phyloP scores from a whole-genome alignment of 2,113 vertebrate species.

The Gasterosteus aculeatus region DNA sequence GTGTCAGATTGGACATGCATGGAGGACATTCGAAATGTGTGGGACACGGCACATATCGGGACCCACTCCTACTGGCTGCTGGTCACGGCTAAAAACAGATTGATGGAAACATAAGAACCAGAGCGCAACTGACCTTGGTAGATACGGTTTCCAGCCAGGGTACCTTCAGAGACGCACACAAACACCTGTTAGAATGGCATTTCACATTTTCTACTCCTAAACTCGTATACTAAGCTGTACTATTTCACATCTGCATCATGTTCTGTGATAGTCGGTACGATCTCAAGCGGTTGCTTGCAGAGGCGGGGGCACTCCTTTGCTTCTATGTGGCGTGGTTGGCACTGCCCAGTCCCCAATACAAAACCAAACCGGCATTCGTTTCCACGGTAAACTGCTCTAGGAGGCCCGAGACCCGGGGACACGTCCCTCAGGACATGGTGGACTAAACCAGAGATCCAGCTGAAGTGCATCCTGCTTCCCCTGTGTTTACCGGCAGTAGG shows the following conservation, averaged over 20 bases:
- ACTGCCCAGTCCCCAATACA: background rate
- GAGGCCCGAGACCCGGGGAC: background rate
- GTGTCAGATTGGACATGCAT: background rate
- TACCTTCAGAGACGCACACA: constrained; percentile 79
- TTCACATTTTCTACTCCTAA: background rate
- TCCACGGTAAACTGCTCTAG: background rate
- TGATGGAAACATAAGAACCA: constrained; percentile 16
- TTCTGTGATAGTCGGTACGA: background rate
- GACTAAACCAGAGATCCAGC: background rate
- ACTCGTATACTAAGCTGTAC: background rate
- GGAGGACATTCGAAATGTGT: background rate
- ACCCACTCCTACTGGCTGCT: background rate
- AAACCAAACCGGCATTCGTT: background rate
- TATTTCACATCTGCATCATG: background rate
- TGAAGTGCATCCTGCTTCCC: background rate
- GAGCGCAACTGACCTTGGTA: constrained; percentile 63
- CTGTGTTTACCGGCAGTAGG: background rate
- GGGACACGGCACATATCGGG: too few relatives aligned
- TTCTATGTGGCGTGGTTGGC: background rate
- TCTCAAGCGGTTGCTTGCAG: background rate
- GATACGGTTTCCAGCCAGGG: constrained; percentile 85
- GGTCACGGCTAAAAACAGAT: constrained; percentile 9
- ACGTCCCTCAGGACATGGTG: background rate
- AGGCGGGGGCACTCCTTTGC: background rate
- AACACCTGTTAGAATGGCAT: constrained; percentile 2